Conservation (phyloP, 2,888 invertebrate species). For the Halocaridina rubra region DNA sequence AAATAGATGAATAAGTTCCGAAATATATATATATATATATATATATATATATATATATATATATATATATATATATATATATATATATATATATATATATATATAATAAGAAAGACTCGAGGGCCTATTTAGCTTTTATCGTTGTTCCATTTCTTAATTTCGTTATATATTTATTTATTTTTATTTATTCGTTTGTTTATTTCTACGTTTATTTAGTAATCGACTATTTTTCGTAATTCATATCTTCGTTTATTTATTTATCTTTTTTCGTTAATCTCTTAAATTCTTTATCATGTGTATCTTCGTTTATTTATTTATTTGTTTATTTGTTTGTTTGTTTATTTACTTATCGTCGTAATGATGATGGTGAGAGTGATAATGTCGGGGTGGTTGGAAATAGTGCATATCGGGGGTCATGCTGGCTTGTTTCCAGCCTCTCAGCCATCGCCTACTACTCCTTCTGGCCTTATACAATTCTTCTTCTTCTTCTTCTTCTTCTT, state of each 20-base stretch:
- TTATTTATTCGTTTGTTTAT: neutral
- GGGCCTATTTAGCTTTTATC: too few relatives aligned
- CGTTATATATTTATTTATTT: neutral
- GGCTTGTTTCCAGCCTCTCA: neutral
- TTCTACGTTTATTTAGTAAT: neutral
- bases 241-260: neutral
- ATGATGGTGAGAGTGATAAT: neutral
- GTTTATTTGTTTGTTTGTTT: neutral
- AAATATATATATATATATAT: neutral
- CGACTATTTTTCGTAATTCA: neutral
- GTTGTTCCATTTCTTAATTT: too few relatives aligned
- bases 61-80: neutral
- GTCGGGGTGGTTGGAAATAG: neutral
- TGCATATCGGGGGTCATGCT: neutral
- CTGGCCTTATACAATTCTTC: neutral
- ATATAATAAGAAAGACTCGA: too few relatives aligned
- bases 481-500: neutral
- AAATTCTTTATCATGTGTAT: too few relatives aligned
- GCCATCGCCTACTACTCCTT: neutral
- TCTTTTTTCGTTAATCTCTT: too few relatives aligned
- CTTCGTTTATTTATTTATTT: neutral
- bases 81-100: constrained; percentile 1
- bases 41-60: neutral
- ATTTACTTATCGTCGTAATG: neutral
- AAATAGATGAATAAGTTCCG: neutral